phyloP scores from a whole-genome alignment of 2,113 vertebrate species.

The Pristiophorus japonicus region DNA sequence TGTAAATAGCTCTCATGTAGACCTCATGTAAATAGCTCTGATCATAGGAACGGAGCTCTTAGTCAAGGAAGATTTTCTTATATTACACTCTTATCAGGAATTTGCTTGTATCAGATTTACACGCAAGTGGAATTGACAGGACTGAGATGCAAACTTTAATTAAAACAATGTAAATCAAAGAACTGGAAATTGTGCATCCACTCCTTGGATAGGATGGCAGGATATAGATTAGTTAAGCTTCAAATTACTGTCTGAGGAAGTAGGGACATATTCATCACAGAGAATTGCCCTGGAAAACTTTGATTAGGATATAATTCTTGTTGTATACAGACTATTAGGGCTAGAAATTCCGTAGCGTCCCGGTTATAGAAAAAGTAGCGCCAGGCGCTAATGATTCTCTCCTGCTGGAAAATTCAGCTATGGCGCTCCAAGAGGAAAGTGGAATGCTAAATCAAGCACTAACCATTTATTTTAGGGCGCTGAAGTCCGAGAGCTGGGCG shows the following conservation, averaged over 20 bases:
- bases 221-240: neutral
- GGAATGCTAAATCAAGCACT: too few species aligned
- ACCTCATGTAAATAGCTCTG: neutral
- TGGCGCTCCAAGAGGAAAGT: too few species aligned
- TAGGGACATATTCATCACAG: neutral
- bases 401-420: too few species aligned
- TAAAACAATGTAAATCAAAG: neutral
- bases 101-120: neutral
- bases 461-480: too few species aligned
- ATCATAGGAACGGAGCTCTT: neutral
- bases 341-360: too few species aligned
- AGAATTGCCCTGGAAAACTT: neutral
- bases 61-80: neutral
- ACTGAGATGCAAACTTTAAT: neutral
- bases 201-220: neutral
- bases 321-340: neutral
- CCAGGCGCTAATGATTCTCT: too few species aligned
- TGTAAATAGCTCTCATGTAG: too few species aligned
- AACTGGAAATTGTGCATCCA: neutral
- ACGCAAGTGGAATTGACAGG: neutral
- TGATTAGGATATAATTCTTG: neutral
- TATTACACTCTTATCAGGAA: neutral
- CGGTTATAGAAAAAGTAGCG: too few species aligned
- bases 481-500: too few species aligned
- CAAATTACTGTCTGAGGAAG: neutral